A percentile compares a stretch with the other conserved stretches of the same genome.
phyloP scores from a whole-genome alignment of 2,797 vertebrate genomes.

The Liasis olivaceus region DNA sequence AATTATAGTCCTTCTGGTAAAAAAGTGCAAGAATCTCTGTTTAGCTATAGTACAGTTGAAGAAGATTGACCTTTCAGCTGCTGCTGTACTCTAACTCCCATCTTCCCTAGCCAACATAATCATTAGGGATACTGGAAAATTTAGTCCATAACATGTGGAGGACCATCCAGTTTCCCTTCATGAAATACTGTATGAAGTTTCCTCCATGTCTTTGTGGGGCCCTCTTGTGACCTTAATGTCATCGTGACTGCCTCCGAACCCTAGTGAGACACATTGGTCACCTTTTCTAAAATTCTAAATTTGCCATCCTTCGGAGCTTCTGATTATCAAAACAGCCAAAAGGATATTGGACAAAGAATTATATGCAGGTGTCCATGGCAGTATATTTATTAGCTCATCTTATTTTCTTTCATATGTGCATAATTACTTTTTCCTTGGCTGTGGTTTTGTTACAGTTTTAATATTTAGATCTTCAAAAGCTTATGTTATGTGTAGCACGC shows the following conservation, averaged over 20 bases:
- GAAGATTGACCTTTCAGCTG: background rate
- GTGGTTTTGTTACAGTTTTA: background rate
- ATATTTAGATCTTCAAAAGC: background rate
- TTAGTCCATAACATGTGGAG: background rate
- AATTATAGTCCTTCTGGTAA: background rate
- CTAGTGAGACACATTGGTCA: background rate
- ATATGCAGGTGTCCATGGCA: background rate
- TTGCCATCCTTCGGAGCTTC: background rate
- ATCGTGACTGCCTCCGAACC: background rate
- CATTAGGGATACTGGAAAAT: background rate
- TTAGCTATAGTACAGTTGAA: background rate
- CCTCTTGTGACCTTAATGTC: background rate
- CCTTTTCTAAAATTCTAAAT: background rate
- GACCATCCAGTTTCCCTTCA: background rate
- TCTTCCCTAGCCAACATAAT: background rate
- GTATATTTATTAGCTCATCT: background rate
- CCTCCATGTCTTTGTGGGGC: background rate
- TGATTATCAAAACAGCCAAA: background rate
- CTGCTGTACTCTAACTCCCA: background rate
- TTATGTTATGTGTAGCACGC: background rate
- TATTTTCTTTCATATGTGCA: background rate
- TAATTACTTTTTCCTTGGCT: background rate
- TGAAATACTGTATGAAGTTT: background rate
- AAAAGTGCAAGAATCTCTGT: background rate
- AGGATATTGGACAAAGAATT: background rate